Base-by-base conservation (phyloP, 1,140 invertebrate species). In the Cydia splendana region DNA sequence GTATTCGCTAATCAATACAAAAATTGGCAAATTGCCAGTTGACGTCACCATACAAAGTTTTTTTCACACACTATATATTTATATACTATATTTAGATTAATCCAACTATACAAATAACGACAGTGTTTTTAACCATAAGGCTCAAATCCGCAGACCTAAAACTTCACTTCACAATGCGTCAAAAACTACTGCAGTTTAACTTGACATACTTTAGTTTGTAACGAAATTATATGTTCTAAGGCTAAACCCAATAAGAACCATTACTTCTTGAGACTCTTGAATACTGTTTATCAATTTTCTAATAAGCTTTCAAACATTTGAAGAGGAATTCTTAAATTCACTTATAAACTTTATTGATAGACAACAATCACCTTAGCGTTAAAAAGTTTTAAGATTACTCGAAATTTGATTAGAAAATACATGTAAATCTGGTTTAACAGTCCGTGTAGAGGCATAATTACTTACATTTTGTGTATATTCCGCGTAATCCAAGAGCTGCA, bases 11-110 rank as follows among this genome's bases (percentile, higher is more conserved):
- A 71, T 71, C 67, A 71, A 71, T 71, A 71, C 67, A 38, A 42
- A 71, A 71, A 71, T 71, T 71, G 67, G 67, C 67, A 71, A 71
- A 71, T 42, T 71, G 67, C 67, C 67, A 71, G 30, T 12, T 71
- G 67, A 71, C 67, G 67, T 71, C 38, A 71, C 57, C 57, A 62
- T 24, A 10, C 53, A 62, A 62, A 12, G 57, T 62, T 24, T 62
- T 20, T 20, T 12, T 24, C 3, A 18, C 6, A 9, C 53, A n/a
- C 53, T 62, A 62, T 12, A 62, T 62, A 12, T 3, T 2, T 24
- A 7, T 24, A 2, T 3, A 20, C 9, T 18, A 62, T 62, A 0
- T 20, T 12, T 18, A 53, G 51, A 12, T 62, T 24, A 24, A 62
- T 62, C 7, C 18, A 24, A 10, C 20, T 10, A 20, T 24, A n/a